Base-by-base conservation (phyloP, 2,113 vertebrate species). In the Varanus salvator region DNA sequence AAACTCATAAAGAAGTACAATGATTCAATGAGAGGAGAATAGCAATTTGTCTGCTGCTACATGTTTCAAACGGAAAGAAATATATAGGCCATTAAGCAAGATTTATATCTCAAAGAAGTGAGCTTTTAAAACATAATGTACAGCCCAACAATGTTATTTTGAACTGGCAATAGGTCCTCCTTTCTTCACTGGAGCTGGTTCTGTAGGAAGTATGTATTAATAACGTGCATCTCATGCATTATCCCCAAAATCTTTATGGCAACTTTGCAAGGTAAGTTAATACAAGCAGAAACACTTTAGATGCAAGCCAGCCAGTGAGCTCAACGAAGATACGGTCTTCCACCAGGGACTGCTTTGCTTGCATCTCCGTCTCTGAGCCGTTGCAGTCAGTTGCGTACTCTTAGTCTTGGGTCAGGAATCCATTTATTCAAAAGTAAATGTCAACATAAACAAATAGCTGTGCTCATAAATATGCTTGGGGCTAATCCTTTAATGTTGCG, bases 41-140 rank as follows among this genome's bases (percentile, higher is more conserved):
- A 19, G 27, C 17, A 86, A 2, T 0, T 8, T 2, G 14, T 78
- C 0, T 38, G 87, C 5, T 44, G 44, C 34, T 44, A 0, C 1
- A 64, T 25, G 11, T 11, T 21, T 50, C 31, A 11, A 68, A 66
- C 76, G 75, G 21, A 23, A 27, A 52, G 38, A 87, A 44, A 64
- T 14, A 14, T 14, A 38, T 69, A n/a, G 9, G 44, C 4, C 27
- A 44, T n/a, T 64, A 27, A 76, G 71, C 31, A 80, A 87, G 64
- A 50, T 80, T 17, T 54, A 17, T 84, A n/a, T 83, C 1, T 75
- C 57, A 75, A 48, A 80, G 54, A 87, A 52, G 44, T 68, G 25
- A 9, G 34, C 15, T 11, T 6, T 29, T 23, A 82, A 75, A 38
- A 27, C n/a, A 38, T 60, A 21, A 25, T 44, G 6, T 14, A 38